phyloP scores from a whole-genome alignment of 2,113 vertebrate genomes.

The Polypterus bichir region DNA sequence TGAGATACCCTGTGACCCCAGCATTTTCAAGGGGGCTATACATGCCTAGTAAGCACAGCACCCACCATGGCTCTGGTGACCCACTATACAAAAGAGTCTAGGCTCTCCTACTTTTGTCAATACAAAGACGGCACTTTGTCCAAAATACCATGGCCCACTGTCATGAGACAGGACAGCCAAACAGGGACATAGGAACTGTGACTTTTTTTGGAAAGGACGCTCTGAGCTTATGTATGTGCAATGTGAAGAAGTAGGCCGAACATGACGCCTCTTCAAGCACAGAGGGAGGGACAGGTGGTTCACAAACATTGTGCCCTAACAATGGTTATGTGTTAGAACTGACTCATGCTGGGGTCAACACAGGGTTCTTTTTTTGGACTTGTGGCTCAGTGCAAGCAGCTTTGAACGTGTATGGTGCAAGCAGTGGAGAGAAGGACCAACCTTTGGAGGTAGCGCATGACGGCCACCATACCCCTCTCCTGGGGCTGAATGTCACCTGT shows the following conservation, averaged over 20 bases:
- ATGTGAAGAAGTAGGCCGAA: constrained; percentile 18
- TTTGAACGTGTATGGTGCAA: constrained; percentile 34
- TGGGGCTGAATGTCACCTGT: constrained; percentile 22
- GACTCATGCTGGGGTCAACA: constrained; percentile 13
- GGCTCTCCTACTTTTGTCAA: constrained; percentile 35
- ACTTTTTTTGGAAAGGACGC: constrained; percentile 22
- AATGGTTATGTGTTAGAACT: constrained; percentile 17
- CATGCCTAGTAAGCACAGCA: constrained; percentile 38
- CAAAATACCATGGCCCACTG: constrained; percentile 36
- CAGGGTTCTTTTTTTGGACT: constrained; percentile 29
- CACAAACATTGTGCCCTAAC: constrained; percentile 34
- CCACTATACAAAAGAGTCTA: constrained; percentile 33
- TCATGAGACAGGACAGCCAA: constrained; percentile 35
- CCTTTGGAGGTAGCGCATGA: background rate
- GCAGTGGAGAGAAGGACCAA: background rate
- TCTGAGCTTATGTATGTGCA: background rate
- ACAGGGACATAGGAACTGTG: constrained; percentile 1
- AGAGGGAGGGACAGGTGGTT: constrained; percentile 14
- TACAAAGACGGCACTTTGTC: constrained; percentile 31
- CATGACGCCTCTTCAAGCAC: constrained; percentile 32
- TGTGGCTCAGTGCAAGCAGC: constrained; percentile 35
- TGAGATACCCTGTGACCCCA: constrained; percentile 13
- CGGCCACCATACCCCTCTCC: constrained; percentile 4
- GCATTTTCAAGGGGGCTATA: constrained; percentile 33
- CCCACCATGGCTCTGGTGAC: constrained; percentile 38